These are phyloP conservation scores for Cyanocitta stelleri DNA, from an alignment of 2,113 vertebrate genomes.

Conservation along the genomic window DNA sequence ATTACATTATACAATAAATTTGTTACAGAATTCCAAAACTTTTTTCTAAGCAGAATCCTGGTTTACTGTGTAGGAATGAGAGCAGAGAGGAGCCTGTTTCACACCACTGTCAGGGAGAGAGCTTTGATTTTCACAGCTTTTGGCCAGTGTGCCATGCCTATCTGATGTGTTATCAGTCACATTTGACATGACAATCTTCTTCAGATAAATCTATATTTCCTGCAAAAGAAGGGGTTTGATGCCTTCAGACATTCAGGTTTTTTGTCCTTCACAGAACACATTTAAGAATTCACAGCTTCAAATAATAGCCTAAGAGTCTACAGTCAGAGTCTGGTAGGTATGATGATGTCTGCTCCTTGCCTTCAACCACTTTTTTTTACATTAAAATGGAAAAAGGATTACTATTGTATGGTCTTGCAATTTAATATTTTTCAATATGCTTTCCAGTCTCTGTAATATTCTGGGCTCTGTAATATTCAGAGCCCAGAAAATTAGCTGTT, in stretches of 20 bases:
- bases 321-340: neutral
- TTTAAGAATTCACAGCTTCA: neutral
- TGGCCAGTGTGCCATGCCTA: neutral
- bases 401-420: neutral
- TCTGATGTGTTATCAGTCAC: neutral
- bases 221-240: neutral
- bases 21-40: neutral
- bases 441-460: neutral
- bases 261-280: neutral
- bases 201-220: neutral
- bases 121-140: neutral
- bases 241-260: neutral
- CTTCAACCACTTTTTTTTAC: neutral
- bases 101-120: neutral
- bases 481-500: conserved; percentile 13
- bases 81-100: neutral
- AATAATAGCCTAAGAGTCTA: neutral
- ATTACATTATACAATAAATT: neutral
- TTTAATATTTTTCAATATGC: neutral
- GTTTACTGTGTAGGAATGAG: neutral
- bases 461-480: neutral
- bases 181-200: neutral
- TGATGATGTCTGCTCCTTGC: neutral
- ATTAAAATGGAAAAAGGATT: neutral
- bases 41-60: neutral